A percentile compares a stretch with the other conserved stretches of the same genome.
These are phyloP conservation scores for Xestia c-nigrum DNA, from an alignment of 2,888 invertebrate genomes.

Conservation along the genomic window DNA sequence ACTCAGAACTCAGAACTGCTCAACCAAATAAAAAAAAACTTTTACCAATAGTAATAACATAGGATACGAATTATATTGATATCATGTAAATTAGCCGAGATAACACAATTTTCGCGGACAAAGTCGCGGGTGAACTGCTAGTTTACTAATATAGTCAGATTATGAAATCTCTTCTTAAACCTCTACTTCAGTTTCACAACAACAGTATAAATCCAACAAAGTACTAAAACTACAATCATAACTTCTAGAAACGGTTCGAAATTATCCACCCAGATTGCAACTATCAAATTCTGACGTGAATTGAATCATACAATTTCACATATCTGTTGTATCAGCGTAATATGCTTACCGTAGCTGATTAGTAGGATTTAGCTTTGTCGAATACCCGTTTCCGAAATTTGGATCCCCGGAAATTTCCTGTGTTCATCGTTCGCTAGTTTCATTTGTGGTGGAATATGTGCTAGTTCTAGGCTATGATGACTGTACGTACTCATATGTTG, in stretches of 20 bases:
- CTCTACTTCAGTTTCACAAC: background rate
- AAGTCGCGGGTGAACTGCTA: no score
- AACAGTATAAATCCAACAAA: background rate
- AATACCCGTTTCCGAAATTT: constrained; percentile 36
- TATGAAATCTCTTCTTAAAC: background rate
- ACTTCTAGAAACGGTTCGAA: background rate
- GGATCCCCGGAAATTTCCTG: constrained; percentile 36
- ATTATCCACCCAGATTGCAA: constrained; percentile 1
- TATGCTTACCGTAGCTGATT: constrained; percentile 43
- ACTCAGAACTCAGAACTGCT: no score
- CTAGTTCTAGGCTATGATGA: background rate
- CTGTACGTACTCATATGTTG: background rate
- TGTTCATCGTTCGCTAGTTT: constrained; percentile 24
- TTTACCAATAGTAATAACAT: no score
- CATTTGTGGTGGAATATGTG: constrained; percentile 31
- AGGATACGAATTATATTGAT: no score
- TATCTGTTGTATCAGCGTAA: constrained; percentile 39
- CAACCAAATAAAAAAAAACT: no score
- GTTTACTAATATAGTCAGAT: no score
- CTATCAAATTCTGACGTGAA: constrained; percentile 18
- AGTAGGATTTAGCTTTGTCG: constrained; percentile 40
- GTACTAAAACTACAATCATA: background rate
- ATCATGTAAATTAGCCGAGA: no score
- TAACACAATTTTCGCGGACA: no score
- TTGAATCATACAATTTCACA: constrained; percentile 33